Percentiles rank a stretch among this genome's conserved stretches.
Evolutionary conservation across 2,888 invertebrate genomes (phyloP).

Genomic region (Ochropleura leucogaster): DNA sequence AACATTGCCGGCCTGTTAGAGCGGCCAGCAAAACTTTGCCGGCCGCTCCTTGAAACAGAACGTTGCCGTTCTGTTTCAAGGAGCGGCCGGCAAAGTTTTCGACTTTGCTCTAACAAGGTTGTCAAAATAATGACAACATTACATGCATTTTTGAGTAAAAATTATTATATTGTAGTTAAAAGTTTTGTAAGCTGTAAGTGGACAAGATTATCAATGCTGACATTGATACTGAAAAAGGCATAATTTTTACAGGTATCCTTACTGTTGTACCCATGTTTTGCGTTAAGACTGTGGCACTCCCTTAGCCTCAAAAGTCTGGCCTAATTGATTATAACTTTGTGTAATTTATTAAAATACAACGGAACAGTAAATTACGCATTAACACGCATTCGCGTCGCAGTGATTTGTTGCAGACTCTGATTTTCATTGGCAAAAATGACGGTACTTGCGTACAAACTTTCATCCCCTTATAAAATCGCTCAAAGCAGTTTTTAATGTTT

Average conservation of each 20-base stretch:
- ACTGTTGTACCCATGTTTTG: background rate
- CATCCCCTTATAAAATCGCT: background rate
- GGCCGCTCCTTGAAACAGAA: too few relatives aligned
- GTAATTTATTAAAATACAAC: background rate
- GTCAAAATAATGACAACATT: too few relatives aligned
- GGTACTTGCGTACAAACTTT: background rate
- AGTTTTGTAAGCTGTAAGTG: background rate
- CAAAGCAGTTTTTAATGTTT: too few relatives aligned
- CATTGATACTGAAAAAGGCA: background rate
- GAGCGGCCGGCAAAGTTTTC: too few relatives aligned
- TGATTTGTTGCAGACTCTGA: background rate
- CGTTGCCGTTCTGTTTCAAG: too few relatives aligned
- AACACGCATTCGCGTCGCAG: background rate
- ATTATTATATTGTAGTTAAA: background rate
- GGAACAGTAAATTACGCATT: background rate
- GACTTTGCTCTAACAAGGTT: too few relatives aligned
- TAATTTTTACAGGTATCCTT: constrained; percentile 44
- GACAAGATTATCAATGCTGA: background rate
- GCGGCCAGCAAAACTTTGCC: too few relatives aligned
- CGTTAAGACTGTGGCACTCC: background rate
- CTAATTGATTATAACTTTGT: background rate
- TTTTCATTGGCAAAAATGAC: background rate
- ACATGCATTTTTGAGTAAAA: too few relatives aligned
- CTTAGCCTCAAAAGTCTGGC: background rate
- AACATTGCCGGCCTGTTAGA: too few relatives aligned